Base-by-base conservation (phyloP, 2,797 vertebrate genomes). In the Chelon auratus region DNA sequence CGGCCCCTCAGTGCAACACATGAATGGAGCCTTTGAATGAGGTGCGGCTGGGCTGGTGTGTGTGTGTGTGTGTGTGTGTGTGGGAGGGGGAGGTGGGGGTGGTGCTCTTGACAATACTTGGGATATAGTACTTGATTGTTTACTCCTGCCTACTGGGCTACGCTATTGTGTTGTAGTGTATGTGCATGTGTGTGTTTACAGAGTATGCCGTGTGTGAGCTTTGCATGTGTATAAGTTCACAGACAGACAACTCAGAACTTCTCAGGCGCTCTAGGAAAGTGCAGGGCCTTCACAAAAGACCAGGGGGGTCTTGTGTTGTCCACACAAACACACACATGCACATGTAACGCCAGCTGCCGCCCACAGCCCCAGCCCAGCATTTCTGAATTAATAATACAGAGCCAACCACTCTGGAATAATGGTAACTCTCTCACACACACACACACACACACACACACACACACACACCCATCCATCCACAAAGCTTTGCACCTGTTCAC, bases 301-400 rank as follows among this genome's bases (percentile, higher is more conserved):
- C 66, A 68, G 68, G 69, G 54, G 63, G 69, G 83, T 81, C 87
- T 77, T 83, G 80, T 82, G 80, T 83, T 86, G 80, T 83, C 54
- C 67, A 68, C 64, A 77, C 83, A 77, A 68, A 77, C 80, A 81
- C 83, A 85, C 53, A 20, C 77, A 82, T 65, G 33, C 74, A 83
- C 60, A 72, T 72, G 50, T 87, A 82, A 77, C 65, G 74, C 87
- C 92, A 93, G 91, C 92, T 93, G 92, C 91, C 40, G 77, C 89
- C 81, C 83, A 86, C 82, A 80, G 85, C 86, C 77, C 75, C 88
- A 82, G 81, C 83, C 80, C 74, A 78, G 85, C 87, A 85, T 92
- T 93, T 91, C 89, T 94, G 93, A 95, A 95, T 95, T 92, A 94
- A 95, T 95, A 94, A 95, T 95, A 93, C 83, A 91, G 76, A 89